These are phyloP conservation scores for Caretta caretta DNA, from an alignment of 2,113 vertebrate genomes.

Conservation along the genomic window DNA sequence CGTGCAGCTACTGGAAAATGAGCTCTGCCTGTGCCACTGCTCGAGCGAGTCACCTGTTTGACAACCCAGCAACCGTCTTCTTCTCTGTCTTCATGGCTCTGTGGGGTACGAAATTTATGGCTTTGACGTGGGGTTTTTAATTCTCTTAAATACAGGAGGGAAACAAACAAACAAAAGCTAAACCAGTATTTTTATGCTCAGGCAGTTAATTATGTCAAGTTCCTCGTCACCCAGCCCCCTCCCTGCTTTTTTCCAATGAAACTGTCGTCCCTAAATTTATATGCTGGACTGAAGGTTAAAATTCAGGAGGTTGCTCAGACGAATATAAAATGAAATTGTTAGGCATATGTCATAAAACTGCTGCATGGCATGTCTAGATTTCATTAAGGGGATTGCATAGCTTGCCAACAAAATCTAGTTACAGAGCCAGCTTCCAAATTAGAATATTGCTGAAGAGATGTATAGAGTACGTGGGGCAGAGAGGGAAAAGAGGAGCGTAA, in stretches of 20 bases:
- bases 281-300: constrained; percentile 61
- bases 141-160: constrained; percentile 63
- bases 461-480: constrained; percentile 40
- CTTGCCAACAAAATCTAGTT: constrained; percentile 60
- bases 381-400: constrained; percentile 65
- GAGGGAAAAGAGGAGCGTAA: constrained; percentile 43
- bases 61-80: constrained; percentile 97
- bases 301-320: constrained; percentile 60
- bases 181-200: constrained; percentile 42
- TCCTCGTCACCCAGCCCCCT: not conserved
- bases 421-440: constrained; percentile 71
- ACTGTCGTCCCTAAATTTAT: constrained; percentile 62
- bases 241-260: constrained; percentile 23
- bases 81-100: constrained; percentile 99
- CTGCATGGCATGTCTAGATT: constrained; percentile 66
- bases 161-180: constrained; percentile 48
- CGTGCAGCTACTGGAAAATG: constrained; percentile 97
- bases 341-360: constrained; percentile 74
- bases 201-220: constrained; percentile 61
- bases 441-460: constrained; percentile 64
- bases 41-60: constrained; percentile 96
- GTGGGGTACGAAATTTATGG: constrained; percentile 86
- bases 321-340: constrained; percentile 69
- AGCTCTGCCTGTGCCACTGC: constrained; percentile 93
- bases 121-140: constrained; percentile 41